Conservation (phyloP, 2,888 invertebrate species). For the Tinea trinotella region DNA sequence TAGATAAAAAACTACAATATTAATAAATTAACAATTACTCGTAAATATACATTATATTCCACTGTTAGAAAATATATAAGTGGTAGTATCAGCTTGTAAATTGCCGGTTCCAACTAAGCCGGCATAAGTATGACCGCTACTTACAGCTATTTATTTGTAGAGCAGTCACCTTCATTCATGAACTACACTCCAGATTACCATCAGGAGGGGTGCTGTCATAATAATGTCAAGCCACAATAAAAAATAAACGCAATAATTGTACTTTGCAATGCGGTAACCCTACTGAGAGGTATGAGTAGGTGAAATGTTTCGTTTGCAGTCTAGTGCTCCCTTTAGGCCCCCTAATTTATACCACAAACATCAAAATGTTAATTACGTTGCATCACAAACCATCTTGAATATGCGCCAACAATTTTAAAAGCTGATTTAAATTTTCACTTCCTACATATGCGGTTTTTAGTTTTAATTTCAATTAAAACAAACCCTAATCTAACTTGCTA, state of each 20-base stretch:
- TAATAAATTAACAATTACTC: too few relatives aligned
- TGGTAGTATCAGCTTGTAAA: too few relatives aligned
- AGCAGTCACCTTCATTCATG: not conserved
- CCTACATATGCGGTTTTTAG: not conserved
- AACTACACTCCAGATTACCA: too few relatives aligned
- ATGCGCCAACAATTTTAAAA: not conserved
- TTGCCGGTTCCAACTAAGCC: too few relatives aligned
- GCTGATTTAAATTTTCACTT: not conserved
- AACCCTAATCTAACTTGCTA: too few relatives aligned
- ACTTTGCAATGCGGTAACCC: not conserved
- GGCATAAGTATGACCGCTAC: too few relatives aligned
- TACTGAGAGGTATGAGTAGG: too few relatives aligned
- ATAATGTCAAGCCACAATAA: not conserved
- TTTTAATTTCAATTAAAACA: not conserved
- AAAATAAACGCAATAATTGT: not conserved
- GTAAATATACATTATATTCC: too few relatives aligned
- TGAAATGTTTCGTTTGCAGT: not conserved
- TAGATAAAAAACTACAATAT: too few relatives aligned
- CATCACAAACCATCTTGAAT: not conserved
- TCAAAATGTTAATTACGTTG: not conserved
- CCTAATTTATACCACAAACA: not conserved
- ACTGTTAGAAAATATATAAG: too few relatives aligned
- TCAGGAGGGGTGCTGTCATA: too few relatives aligned
- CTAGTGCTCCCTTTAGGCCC: not conserved
- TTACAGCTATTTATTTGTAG: too few relatives aligned